phyloP scores from a whole-genome alignment of 1,140 invertebrate genomes.

The Drosophila ercepeae region DNA sequence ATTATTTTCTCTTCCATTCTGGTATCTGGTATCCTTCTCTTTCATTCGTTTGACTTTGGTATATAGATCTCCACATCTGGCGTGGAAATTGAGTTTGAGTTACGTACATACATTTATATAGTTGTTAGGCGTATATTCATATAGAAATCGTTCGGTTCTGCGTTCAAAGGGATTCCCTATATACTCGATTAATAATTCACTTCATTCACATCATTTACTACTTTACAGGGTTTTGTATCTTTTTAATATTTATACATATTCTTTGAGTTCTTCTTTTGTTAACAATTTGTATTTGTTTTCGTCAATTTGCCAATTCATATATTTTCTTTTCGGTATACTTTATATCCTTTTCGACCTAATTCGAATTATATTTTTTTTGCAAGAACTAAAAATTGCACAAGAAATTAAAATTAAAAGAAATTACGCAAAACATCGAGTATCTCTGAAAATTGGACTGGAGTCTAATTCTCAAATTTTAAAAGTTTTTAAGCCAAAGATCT shows the following conservation, averaged over 20 bases:
- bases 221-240: constrained; percentile 58
- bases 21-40: constrained; percentile 40
- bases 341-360: constrained; percentile 80
- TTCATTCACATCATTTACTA: constrained; percentile 48
- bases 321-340: constrained; percentile 71
- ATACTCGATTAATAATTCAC: constrained; percentile 33
- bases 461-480: background rate
- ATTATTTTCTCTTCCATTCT: constrained; percentile 35
- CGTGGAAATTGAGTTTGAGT: constrained; percentile 76
- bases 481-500: constrained; percentile 10
- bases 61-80: constrained; percentile 76
- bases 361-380: constrained; percentile 53
- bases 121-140: constrained; percentile 49
- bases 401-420: constrained; percentile 35
- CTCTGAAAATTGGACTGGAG: background rate
- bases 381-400: constrained; percentile 71
- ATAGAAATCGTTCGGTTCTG: constrained; percentile 42
- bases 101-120: constrained; percentile 78
- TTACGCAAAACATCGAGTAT: background rate
- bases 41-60: constrained; percentile 74
- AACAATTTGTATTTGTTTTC: constrained; percentile 61
- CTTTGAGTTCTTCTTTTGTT: constrained; percentile 44
- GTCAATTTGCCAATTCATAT: constrained; percentile 37
- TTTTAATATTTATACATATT: constrained; percentile 47
- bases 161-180: constrained; percentile 22